These are phyloP conservation scores for Athripsodes cinereus DNA, from an alignment of 2,888 invertebrate species.

Conservation along the genomic window DNA sequence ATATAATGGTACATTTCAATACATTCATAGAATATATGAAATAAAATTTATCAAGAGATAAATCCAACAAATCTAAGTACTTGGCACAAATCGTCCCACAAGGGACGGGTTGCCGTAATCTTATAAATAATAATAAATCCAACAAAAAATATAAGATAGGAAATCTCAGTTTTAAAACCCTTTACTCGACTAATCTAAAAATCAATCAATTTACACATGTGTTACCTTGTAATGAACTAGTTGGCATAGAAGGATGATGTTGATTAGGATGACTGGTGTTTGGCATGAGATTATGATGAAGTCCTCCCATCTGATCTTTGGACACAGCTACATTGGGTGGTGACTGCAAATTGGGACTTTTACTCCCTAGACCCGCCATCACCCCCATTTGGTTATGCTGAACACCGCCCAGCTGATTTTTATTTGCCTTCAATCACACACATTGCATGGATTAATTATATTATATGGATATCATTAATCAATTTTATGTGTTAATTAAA, in stretches of 20 bases:
- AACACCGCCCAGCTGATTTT: conserved; percentile 60
- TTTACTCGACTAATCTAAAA: too few relatives aligned
- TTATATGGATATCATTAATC: not conserved
- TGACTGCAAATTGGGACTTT: conserved; percentile 79
- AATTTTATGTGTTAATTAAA: not conserved
- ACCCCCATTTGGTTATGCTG: conserved; percentile 62
- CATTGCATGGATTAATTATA: not conserved
- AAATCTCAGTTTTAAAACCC: too few relatives aligned
- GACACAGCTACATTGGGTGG: conserved; percentile 77
- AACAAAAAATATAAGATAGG: too few relatives aligned
- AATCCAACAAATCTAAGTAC: too few relatives aligned
- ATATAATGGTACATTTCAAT: not conserved
- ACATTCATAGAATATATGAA: too few relatives aligned
- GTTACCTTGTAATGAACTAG: conserved; percentile 67
- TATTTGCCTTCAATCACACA: conserved; percentile 51
- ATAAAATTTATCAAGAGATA: too few relatives aligned
- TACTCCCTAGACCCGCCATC: conserved; percentile 70
- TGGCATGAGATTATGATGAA: conserved; percentile 66
- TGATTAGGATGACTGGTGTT: conserved; percentile 64
- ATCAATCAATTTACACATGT: not conserved
- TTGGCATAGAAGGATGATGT: conserved; percentile 54
- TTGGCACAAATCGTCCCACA: too few relatives aligned
- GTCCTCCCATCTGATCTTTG: conserved; percentile 70
- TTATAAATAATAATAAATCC: too few relatives aligned
- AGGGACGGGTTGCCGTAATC: too few relatives aligned